phyloP scores from a whole-genome alignment of 2,888 invertebrate species.

The Drosophila algonquin region DNA sequence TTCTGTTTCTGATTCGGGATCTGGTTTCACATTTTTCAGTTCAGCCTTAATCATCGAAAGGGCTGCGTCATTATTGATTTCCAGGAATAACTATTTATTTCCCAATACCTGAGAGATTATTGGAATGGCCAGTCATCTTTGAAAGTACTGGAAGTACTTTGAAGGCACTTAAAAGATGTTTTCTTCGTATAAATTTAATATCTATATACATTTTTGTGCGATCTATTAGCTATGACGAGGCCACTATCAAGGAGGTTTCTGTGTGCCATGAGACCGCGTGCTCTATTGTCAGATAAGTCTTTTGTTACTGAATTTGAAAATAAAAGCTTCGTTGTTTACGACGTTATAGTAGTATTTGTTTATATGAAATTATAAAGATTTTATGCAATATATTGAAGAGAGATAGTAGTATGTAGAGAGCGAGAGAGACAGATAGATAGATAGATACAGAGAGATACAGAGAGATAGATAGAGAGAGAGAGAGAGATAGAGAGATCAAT shows the following conservation, averaged over 20 bases:
- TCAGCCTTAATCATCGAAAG: conserved; percentile 17
- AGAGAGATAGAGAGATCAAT: conserved; percentile 55
- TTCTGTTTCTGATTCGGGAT: not conserved
- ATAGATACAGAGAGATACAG: conserved; percentile 31
- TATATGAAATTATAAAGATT: conserved; percentile 34
- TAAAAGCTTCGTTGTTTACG: conserved; percentile 31
- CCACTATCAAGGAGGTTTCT: conserved; percentile 20
- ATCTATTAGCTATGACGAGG: not conserved
- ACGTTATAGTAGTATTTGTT: conserved; percentile 35
- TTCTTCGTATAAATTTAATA: not conserved
- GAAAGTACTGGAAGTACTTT: not conserved
- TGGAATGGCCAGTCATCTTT: not conserved
- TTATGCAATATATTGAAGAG: conserved; percentile 49
- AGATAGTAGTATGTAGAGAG: conserved; percentile 50
- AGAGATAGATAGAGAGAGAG: conserved; percentile 33
- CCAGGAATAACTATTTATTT: not conserved
- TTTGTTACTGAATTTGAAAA: conserved; percentile 20
- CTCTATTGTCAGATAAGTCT: conserved; percentile 25
- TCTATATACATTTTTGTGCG: not conserved
- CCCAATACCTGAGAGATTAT: not conserved
- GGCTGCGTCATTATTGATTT: conserved; percentile 16
- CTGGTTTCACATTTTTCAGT: not conserved
- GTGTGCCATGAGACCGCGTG: conserved; percentile 28
- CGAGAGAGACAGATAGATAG: conserved; percentile 46
- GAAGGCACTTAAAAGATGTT: not conserved